Base-by-base conservation (phyloP, 2,113 vertebrate genomes). In the Pelusios castaneus region DNA sequence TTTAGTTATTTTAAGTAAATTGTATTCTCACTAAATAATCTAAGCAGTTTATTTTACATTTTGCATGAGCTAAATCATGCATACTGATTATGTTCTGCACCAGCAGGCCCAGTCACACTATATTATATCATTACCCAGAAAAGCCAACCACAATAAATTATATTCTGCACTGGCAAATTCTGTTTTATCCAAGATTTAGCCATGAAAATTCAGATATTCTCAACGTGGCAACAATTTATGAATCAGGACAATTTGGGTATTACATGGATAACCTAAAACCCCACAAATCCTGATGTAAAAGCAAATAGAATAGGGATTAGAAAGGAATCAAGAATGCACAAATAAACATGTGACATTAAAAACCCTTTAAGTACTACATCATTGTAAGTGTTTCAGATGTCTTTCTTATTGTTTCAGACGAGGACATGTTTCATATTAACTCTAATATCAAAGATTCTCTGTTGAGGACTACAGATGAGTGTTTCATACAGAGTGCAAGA, bases 11-110 rank as follows among this genome's bases (percentile, higher is more conserved):
- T 9, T 51, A 86, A 96, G 49, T 56, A 96, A 94, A 95, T 85
- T 93, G 82, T 19, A 43, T 89, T 95, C 93, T 94, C 82, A 31
- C 91, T 95, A 92, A 96, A 82, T 93, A 94, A 94, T 95, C 85
- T 96, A 73, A 94, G 22, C 82, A 88, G 31, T 92, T 93, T 97
- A 76, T 93, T 94, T 96, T 88, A 79, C 90, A 88, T 91, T 96
- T 83, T 92, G 60, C 83, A 75, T 85, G 82, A 78, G 52, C 45
- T 87, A 55, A 43, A 88, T 47, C 79, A 54, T 58, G 47, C 89
- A 95, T 95, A 67, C 85, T 86, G 87, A 77, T 86, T 88, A 78
- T 11, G 67, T 80, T 88, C 63, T 88, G 58, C 13, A 60, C 92
- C 85, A 93, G 89, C 85, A 94, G 89, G 70, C 82, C 10, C 1